phyloP scores from a whole-genome alignment of 2,797 vertebrate species.

The Gorsachius magnificus region DNA sequence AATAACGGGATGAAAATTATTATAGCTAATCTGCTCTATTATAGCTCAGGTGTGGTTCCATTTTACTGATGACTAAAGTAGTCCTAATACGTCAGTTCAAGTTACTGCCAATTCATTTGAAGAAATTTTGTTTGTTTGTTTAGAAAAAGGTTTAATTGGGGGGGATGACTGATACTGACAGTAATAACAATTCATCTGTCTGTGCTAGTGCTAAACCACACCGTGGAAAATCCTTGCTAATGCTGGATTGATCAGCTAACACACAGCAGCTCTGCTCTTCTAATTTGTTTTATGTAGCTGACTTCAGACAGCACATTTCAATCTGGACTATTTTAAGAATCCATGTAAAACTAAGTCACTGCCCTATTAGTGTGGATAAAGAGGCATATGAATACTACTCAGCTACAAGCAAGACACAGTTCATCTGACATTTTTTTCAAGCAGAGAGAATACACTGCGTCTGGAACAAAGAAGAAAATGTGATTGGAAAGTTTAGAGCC shows the following conservation, averaged over 20 bases:
- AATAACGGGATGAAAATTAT: background rate
- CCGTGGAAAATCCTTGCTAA: constrained; percentile 47
- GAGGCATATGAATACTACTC: background rate
- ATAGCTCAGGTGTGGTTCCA: background rate
- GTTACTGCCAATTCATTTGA: background rate
- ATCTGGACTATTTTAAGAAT: constrained; percentile 34
- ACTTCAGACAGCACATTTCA: constrained; percentile 35
- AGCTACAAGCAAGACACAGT: constrained; percentile 12
- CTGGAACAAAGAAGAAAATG: constrained; percentile 44
- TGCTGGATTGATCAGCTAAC: constrained; percentile 42
- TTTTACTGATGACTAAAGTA: constrained; percentile 27
- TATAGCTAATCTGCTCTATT: background rate
- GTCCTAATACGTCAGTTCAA: background rate
- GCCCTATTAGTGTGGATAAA: background rate
- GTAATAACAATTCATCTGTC: constrained; percentile 14
- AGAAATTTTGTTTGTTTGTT: constrained; percentile 50
- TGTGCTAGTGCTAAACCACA: constrained; percentile 20
- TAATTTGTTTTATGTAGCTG: constrained; percentile 56
- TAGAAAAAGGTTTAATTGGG: constrained; percentile 34
- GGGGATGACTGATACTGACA: constrained; percentile 10
- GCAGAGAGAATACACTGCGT: background rate
- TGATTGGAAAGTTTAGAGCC: constrained; percentile 52
- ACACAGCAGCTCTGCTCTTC: background rate
- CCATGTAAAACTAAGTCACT: constrained; percentile 29
- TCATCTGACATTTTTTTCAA: constrained; percentile 11